These are phyloP conservation scores for Trachythela sp. DNA, from an alignment of 64 coral and sea anemone genomes.

Conservation along the genomic window DNA sequence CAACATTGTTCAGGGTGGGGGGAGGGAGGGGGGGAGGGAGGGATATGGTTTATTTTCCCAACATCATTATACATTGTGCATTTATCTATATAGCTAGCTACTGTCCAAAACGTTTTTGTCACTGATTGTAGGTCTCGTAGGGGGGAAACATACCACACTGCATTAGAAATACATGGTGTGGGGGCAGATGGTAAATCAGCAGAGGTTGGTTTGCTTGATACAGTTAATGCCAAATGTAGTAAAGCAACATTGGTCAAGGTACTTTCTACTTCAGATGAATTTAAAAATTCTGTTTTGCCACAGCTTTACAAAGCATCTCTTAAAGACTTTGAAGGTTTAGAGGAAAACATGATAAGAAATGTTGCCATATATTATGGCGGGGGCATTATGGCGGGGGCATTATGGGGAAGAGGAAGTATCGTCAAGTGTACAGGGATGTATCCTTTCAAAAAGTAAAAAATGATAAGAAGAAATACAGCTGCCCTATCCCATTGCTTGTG, in stretches of 20 bases:
- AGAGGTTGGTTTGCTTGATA: slow-evolving; percentile 8
- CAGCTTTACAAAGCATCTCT: slow-evolving; percentile 10
- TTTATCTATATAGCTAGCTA: too few species aligned
- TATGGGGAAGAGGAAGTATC: neutral
- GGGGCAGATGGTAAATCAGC: neutral
- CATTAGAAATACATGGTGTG: neutral
- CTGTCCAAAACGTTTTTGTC: too few species aligned
- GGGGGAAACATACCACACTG: too few species aligned
- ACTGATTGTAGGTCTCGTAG: too few species aligned
- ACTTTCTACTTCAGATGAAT: slow-evolving; percentile 1
- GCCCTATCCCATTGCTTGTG: slow-evolving; percentile 11
- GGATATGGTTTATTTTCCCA: too few species aligned
- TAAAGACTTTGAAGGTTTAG: neutral
- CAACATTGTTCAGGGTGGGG: too few species aligned
- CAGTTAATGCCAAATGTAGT: neutral
- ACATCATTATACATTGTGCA: too few species aligned
- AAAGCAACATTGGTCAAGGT: neutral
- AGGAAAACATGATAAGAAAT: neutral
- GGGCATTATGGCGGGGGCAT: too few species aligned
- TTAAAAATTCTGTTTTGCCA: neutral
- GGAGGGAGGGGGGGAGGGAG: too few species aligned
- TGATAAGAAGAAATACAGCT: neutral
- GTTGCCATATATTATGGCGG: neutral
- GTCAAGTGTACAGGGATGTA: neutral
- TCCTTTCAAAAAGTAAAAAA: neutral